Evolutionary conservation across 2,113 vertebrate species (phyloP), one percentile per base, ranked within the genome.

Genomic region (Girardinichthys multiradiatus): DNA sequence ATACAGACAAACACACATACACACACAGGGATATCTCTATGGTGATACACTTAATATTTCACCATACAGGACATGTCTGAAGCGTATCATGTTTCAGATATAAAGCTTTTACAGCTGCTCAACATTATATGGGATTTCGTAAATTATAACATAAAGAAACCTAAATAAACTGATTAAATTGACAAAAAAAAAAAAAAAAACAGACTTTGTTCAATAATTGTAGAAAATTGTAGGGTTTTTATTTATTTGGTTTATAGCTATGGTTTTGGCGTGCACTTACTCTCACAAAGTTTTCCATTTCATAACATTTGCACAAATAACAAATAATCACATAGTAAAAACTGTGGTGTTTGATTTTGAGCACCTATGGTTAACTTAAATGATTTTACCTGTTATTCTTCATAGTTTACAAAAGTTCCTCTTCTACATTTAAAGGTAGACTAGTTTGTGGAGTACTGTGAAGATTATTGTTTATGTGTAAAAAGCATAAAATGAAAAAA

Each of bases 1-100:
- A 91, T 79, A 87, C 64, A 70, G 63, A 79, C 69, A 63, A 68
- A 70, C 54, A 63, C 82, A 72, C 62, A 77, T 28, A 68, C 61
- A 74, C 65, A 66, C 33, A 57, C 42, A 45, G 42, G 45, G 60
- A 67, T 42, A 48, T 81, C 67, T 70, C 54, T 75, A 15, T 64
- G 61, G 76, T 4, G 6, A 64, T 65, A 62, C 30, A 68, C 62
- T 70, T 81, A 12, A 68, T 63, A 57, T 78, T 9, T 68, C 61
- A 54, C 58, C 62, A 57, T 57, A n/a, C 2, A 64, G 48, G 57
- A 26, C 45, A 58, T 68, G 58, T 69, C 17, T 64, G 48, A 45
- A 61, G 15, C 28, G 45, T 42, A 30, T 68, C 61, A 35, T 26
- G 21, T 59, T 68, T 26, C 42, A 26, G 31, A 30, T 33, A 51